Base-by-base conservation (phyloP, 2,113 vertebrate genomes). In the Dunckerocampus dactyliophorus region DNA sequence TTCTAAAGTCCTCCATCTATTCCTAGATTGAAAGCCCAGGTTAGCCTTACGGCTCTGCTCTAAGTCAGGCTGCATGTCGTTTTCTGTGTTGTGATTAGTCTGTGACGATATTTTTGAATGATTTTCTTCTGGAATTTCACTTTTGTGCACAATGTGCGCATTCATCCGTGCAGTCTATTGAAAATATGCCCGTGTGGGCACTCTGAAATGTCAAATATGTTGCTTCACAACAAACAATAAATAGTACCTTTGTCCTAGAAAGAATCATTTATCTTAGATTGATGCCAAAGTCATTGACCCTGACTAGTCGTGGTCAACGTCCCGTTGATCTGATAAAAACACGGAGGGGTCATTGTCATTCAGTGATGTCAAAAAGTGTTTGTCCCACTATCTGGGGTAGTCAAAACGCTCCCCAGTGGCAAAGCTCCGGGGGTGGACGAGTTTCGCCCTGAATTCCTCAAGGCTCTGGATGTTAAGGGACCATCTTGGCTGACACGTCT, bases 261-360 rank as follows among this genome's bases (percentile, higher is more conserved):
- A 43, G 13, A 43, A 43, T 1, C 6, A 47, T 55, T 17, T 51
- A 22, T 28, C 67, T 6, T 39, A 64, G 69, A 5, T 47, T 60
- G 2, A 68, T 43, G 11, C 39, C 13, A 43, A n/a, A 45, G 74
- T 64, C 69, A 62, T 3, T 1, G 43, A n/a, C 63, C 62, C 47
- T 47, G 37, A 51, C 13, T 20, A n/a, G 42, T 49, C 34, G 21
- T 51, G 17, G 65, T 4, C 11, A 59, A 59, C 28, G 13, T 56
- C 22, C 52, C 0, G 17, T 42, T 19, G 61, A 67, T 14, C 56
- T 45, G 56, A 67, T n/a, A 22, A 76, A 19, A 62, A 58, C 20
- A 48, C 39, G 42, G n/a, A 37, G 10, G 47, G 70, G 67, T 20
- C 47, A 16, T 15, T 67, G 68, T 62, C 59, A 71, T 60, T n/a